Conservation (phyloP, 2,888 invertebrate genomes). For the Cantharis rustica region DNA sequence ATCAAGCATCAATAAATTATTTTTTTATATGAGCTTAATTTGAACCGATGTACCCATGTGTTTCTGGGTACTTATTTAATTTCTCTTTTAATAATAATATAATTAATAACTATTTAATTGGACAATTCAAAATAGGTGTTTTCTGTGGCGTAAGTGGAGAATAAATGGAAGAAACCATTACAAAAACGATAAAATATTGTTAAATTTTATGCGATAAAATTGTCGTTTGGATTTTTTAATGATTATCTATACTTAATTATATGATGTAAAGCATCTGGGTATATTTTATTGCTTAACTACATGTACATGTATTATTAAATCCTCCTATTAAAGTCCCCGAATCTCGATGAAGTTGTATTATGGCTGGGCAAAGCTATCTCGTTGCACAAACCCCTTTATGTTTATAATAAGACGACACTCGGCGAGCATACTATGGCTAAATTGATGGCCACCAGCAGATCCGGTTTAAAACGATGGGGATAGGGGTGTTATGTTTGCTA, state of each 20-base stretch:
- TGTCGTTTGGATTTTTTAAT: neutral
- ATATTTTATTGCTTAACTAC: neutral
- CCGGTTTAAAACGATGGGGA: constrained; percentile 22
- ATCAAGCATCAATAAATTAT: no score
- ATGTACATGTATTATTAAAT: neutral
- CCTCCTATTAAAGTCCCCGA: neutral
- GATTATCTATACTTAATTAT: neutral
- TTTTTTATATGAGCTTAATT: no score
- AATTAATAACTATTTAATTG: neutral
- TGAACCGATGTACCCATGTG: no score
- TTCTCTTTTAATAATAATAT: neutral
- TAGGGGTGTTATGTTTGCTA: constrained; percentile 29
- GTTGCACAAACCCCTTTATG: constrained; percentile 23
- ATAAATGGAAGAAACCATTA: neutral
- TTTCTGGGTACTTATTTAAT: no score
- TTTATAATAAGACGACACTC: constrained; percentile 19
- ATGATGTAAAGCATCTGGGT: neutral
- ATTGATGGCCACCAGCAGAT: constrained; percentile 12
- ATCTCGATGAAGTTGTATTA: neutral
- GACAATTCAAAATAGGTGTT: neutral
- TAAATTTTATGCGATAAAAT: neutral
- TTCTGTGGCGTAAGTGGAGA: neutral
- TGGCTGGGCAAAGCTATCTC: constrained; percentile 11
- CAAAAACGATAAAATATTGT: neutral
- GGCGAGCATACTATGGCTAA: neutral